phyloP scores from a whole-genome alignment of 2,113 vertebrate genomes.

The Onychostruthus taczanowskii region DNA sequence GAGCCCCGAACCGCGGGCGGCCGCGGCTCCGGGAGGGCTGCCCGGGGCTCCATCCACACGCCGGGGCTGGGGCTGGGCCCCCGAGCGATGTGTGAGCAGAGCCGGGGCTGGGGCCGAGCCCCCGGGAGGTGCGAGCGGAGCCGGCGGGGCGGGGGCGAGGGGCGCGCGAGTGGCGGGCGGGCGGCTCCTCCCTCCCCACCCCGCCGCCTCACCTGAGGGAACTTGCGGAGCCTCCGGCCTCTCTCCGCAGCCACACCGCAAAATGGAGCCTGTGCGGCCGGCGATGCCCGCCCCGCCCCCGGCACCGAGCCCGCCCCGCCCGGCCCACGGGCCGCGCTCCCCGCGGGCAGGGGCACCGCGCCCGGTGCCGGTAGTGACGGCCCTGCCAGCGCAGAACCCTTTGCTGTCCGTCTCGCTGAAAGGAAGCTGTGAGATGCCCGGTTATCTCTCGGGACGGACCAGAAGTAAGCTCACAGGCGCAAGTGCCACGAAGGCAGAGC shows the following conservation, averaged over 20 bases:
- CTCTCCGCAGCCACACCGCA: not conserved
- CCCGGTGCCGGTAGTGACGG: not conserved
- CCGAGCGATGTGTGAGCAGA: not conserved
- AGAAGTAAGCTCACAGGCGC: not conserved
- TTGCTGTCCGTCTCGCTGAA: not conserved
- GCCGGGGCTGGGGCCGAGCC: no score
- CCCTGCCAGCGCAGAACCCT: rapidly evolving
- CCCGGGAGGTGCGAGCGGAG: not conserved
- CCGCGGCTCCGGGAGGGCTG: not conserved
- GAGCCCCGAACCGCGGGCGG: not conserved
- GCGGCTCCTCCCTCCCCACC: not conserved
- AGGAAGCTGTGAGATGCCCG: not conserved
- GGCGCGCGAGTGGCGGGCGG: not conserved
- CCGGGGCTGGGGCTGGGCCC: not conserved
- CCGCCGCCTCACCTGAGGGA: not conserved
- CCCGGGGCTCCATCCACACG: not conserved
- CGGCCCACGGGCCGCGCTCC: not conserved
- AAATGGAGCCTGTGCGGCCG: conserved; percentile 13
- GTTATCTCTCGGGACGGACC: not conserved
- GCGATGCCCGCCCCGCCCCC: not conserved
- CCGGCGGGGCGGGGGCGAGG: not conserved
- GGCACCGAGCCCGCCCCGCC: conserved; percentile 11
- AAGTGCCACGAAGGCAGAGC: not conserved
- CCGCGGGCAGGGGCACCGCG: not conserved
- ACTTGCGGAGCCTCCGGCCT: not conserved